Percentiles rank a stretch among this genome's conserved stretches.
Evolutionary conservation across 2,797 vertebrate genomes (phyloP).

Genomic region (Cetoscarus ocellatus): DNA sequence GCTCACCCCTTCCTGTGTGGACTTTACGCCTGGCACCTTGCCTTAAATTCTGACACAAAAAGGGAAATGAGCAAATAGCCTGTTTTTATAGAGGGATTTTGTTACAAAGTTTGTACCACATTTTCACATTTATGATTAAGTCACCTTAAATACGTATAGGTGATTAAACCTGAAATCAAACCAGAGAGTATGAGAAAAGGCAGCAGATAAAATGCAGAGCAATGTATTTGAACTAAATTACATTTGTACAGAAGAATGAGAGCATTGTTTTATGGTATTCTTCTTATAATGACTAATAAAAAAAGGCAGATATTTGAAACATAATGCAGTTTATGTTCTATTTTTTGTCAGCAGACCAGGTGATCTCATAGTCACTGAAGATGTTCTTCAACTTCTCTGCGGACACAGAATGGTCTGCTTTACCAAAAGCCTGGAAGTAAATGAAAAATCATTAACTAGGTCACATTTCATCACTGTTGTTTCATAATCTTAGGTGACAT

Average conservation of each 20-base stretch:
- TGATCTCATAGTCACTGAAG: constrained; percentile 88
- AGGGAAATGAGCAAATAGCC: background rate
- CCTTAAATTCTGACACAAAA: background rate
- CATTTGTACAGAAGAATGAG: constrained; percentile 22
- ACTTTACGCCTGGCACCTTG: constrained; percentile 61
- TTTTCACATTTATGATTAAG: background rate
- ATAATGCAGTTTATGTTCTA: constrained; percentile 46
- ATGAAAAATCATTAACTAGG: background rate
- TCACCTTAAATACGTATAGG: background rate
- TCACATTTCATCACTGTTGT: background rate
- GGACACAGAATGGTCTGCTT: constrained; percentile 91
- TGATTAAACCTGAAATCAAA: background rate
- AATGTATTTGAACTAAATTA: constrained; percentile 33
- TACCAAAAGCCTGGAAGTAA: constrained; percentile 89
- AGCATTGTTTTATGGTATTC: background rate
- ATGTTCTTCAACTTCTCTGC: constrained; percentile 87
- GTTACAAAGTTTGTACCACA: background rate
- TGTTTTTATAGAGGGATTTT: background rate
- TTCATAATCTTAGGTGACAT: background rate
- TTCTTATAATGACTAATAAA: background rate
- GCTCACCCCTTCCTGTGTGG: constrained; percentile 67
- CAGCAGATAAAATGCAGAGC: constrained; percentile 10
- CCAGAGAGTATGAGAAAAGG: background rate
- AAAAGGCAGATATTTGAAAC: constrained; percentile 20
- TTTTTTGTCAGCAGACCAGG: constrained; percentile 90